Percentiles rank a stretch among this genome's conserved stretches.
phyloP scores from a whole-genome alignment of 2,888 invertebrate genomes.

The Digitonthophagus gazella region DNA sequence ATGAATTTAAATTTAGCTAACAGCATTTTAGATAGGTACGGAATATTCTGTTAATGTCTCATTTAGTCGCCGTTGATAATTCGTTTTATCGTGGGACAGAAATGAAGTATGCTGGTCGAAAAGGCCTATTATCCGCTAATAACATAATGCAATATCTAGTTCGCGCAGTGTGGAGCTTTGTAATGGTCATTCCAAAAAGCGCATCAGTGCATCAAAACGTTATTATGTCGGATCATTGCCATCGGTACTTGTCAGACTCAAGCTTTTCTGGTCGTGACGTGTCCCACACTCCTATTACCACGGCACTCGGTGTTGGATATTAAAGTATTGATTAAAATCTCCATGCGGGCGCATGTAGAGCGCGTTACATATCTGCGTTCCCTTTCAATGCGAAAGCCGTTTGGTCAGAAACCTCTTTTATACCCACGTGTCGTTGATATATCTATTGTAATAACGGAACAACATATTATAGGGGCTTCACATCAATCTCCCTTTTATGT shows the following conservation, averaged over 20 bases:
- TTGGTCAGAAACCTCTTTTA: no score
- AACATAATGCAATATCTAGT: neutral
- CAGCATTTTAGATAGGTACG: no score
- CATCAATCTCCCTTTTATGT: no score
- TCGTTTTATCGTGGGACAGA: no score
- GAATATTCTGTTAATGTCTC: no score
- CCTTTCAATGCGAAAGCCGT: neutral
- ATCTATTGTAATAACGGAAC: no score
- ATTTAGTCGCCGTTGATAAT: no score
- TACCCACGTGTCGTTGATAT: no score
- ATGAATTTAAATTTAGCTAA: no score
- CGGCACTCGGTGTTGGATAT: neutral
- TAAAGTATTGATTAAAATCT: neutral
- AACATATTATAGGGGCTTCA: no score
- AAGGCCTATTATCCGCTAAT: neutral
- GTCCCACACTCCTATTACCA: neutral
- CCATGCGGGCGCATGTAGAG: neutral
- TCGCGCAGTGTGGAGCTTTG: neutral
- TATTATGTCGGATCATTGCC: neutral
- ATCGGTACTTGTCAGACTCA: neutral
- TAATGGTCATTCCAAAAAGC: neutral
- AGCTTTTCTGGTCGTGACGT: neutral
- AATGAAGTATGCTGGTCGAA: no score
- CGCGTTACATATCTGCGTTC: neutral
- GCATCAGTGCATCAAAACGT: neutral